phyloP scores from a whole-genome alignment of 2,888 invertebrate species.

The Conus canariensis region DNA sequence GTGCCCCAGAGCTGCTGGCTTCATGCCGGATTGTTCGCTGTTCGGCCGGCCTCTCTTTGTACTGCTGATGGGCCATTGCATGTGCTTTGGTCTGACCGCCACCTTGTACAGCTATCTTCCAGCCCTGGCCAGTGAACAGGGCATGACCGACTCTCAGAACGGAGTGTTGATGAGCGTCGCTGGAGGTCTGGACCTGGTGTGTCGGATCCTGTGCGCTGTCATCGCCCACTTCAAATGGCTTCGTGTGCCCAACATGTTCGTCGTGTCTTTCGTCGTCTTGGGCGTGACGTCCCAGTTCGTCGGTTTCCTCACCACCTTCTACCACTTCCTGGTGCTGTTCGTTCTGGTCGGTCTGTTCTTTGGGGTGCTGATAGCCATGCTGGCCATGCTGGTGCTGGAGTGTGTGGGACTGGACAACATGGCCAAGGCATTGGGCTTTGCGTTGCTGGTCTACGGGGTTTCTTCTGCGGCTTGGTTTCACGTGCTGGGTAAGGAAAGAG shows the following conservation, averaged over 20 bases:
- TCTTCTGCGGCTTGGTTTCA: slow-evolving; percentile 7
- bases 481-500: neutral
- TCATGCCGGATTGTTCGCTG: slow-evolving; percentile 35
- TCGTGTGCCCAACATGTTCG: slow-evolving; percentile 24
- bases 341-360: no score
- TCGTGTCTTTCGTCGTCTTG: neutral
- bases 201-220: slow-evolving; percentile 15
- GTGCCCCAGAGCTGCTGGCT: neutral
- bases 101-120: slow-evolving; percentile 35
- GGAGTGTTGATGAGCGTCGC: neutral
- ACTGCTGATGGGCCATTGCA: slow-evolving; percentile 11
- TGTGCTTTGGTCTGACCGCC: neutral
- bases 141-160: slow-evolving; percentile 15
- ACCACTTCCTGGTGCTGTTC: slow-evolving; percentile 15
- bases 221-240: slow-evolving; percentile 10
- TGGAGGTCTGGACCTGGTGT: slow-evolving; percentile 24
- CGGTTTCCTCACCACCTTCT: slow-evolving; percentile 42
- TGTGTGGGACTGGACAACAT: slow-evolving; percentile 39
- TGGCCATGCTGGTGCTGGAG: slow-evolving; percentile 41
- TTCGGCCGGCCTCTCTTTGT: slow-evolving; percentile 23
- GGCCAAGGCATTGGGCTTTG: slow-evolving; percentile 44
- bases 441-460: neutral
- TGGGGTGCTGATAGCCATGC: neutral
- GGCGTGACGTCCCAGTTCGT: slow-evolving; percentile 40
- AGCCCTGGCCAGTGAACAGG: slow-evolving; percentile 33